phyloP scores from a whole-genome alignment of 2,113 vertebrate genomes.

The Myotis davidii region DNA sequence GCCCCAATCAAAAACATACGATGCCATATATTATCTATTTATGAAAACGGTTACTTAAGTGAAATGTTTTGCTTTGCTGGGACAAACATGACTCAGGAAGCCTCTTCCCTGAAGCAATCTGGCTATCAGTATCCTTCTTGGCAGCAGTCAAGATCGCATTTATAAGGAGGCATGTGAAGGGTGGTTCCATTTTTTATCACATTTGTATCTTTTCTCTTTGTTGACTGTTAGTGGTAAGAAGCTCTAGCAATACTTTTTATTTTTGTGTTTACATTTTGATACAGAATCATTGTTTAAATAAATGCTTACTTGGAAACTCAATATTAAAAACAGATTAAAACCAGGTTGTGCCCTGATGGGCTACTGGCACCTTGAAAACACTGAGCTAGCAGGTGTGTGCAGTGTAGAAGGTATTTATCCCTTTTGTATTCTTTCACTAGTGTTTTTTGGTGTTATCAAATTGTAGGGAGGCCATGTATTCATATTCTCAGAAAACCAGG shows the following conservation, averaged over 20 bases:
- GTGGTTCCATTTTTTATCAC: neutral
- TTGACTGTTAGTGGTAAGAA: neutral
- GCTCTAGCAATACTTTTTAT: neutral
- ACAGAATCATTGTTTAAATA: neutral
- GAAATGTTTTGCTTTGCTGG: neutral
- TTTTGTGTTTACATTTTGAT: neutral
- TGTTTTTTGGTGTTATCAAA: neutral
- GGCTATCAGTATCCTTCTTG: neutral
- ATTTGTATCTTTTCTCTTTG: neutral
- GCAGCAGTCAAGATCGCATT: neutral
- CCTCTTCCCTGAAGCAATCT: neutral
- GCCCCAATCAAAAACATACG: neutral
- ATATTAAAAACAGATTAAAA: neutral
- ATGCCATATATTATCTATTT: neutral
- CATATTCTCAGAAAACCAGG: neutral
- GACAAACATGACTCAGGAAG: neutral
- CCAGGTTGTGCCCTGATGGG: accelerated
- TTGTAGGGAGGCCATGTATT: neutral
- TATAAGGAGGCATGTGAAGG: neutral
- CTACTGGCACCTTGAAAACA: neutral
- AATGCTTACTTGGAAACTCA: constrained; percentile 19
- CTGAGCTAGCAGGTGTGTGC: neutral
- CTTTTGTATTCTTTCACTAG: neutral
- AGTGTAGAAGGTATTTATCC: neutral
- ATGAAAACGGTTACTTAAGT: constrained; percentile 37